Evolutionary conservation across 2,797 vertebrate species (phyloP).

Genomic region (Setipinna tenuifilis): DNA sequence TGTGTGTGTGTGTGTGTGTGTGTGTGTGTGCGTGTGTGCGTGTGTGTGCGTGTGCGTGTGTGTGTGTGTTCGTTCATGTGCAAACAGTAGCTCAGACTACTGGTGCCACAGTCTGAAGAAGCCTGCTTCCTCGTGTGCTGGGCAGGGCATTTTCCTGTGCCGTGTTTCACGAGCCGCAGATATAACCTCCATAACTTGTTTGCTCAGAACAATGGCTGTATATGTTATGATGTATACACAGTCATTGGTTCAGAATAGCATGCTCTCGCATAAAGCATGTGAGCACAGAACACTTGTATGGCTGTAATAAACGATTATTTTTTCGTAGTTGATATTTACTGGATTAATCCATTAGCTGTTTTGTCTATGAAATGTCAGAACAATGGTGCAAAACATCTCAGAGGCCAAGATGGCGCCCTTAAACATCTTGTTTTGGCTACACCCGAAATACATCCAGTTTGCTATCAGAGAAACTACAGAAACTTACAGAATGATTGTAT

Average conservation of each 20-base stretch:
- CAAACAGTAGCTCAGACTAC: conserved; percentile 16
- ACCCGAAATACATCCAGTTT: no score
- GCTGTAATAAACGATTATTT: no score
- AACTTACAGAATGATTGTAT: no score
- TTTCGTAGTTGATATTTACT: no score
- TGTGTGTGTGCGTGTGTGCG: neutral
- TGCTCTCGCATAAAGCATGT: neutral
- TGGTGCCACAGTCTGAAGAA: neutral
- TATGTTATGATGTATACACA: no score
- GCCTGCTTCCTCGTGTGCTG: neutral
- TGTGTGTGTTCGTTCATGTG: neutral
- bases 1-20: conserved; percentile 29
- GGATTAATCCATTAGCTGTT: no score
- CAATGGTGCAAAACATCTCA: no score
- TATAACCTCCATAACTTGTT: neutral
- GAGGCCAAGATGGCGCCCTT: no score
- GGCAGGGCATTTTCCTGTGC: neutral
- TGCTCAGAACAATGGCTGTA: neutral
- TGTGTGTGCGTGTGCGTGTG: neutral
- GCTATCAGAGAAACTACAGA: no score
- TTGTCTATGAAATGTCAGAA: no score
- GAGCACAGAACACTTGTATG: neutral
- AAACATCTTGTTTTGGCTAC: no score
- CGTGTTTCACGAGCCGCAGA: neutral
- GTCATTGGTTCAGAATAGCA: neutral